Conservation (phyloP, 2,113 vertebrate species). For the Uropsilus gracilis region DNA sequence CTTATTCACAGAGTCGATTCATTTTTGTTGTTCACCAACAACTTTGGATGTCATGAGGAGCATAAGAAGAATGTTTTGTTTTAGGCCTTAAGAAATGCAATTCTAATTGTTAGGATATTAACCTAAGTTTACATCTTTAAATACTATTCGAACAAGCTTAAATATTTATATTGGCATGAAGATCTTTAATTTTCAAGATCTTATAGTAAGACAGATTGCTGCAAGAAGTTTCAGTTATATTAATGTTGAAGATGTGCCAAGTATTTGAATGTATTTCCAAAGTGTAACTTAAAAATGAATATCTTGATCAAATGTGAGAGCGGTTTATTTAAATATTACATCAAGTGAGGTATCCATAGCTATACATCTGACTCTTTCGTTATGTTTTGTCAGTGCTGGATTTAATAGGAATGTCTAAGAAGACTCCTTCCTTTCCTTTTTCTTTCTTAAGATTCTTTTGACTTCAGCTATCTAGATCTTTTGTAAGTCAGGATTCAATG, state of each 20-base stretch:
- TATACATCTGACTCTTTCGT: background rate
- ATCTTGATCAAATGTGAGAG: background rate
- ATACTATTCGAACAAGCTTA: slow-evolving; percentile 6
- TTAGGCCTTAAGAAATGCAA: background rate
- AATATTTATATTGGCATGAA: slow-evolving; percentile 40
- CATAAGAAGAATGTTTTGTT: background rate
- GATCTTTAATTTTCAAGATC: background rate
- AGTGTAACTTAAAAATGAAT: slow-evolving; percentile 15
- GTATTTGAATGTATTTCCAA: slow-evolving; percentile 16
- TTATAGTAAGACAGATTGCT: background rate
- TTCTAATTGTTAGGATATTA: background rate
- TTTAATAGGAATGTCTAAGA: background rate
- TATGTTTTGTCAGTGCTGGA: background rate
- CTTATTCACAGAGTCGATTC: too few relatives aligned
- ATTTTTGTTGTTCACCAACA: too few relatives aligned
- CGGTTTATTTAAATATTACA: background rate
- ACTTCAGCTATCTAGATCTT: background rate
- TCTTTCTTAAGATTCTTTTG: background rate
- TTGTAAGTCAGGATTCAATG: background rate
- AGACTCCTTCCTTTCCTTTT: background rate
- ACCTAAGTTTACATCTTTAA: background rate
- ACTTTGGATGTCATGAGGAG: background rate
- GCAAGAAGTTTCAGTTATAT: slow-evolving; percentile 14
- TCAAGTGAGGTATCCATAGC: background rate
- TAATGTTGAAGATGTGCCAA: slow-evolving; percentile 26